Evolutionary conservation across 2,113 vertebrate species (phyloP), one percentile per base, ranked within the genome.

Genomic region (Spilogale gracilis): DNA sequence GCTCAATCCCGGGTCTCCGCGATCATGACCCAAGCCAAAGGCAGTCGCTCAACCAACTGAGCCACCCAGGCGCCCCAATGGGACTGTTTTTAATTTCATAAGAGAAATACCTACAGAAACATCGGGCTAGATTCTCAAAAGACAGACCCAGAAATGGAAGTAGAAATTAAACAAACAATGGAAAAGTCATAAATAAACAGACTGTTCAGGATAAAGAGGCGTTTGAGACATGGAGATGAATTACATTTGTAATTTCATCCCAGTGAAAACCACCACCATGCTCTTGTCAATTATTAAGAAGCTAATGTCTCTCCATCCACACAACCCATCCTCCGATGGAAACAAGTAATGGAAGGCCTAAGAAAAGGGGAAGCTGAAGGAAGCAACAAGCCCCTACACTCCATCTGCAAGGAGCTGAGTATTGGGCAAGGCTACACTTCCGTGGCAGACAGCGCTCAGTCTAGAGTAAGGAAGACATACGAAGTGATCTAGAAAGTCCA

Each of bases 91-190:
- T 61, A 56, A 60, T 83, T 93, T 91, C 96, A 25, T 67, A 82
- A 91, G 45, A 91, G 21, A 92, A 97, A 90, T 23, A 74, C 5
- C 45, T 54, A 60, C 43, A 50, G 21, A 79, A 89, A 83, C 17
- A 54, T 86, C 74, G 18, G 18, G 27, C 43, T 38, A 73, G 10
- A 81, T 73, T 93, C 67, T 76, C 69, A 97, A 97, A 82, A 78
- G 11, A 82, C 2, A 1, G 60, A 82, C 63, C 38, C 43, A 65
- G 61, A 80, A 93, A 97, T 58, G 50, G 30, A 94, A 95, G 45
- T 10, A 81, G 56, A 78, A 97, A 91, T 89, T 94, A 92, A 96
- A 56, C 69, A 61, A 88, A 58, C 32, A 69, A 83, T 1, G 91
- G 16, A 83, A 60, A 83, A 96, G 13, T 76, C 78, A 91, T 91